A percentile compares a stretch with the other conserved stretches of the same genome.
Evolutionary conservation across 2,888 invertebrate genomes (phyloP).

Genomic region (Meteorus cinctellus): DNA sequence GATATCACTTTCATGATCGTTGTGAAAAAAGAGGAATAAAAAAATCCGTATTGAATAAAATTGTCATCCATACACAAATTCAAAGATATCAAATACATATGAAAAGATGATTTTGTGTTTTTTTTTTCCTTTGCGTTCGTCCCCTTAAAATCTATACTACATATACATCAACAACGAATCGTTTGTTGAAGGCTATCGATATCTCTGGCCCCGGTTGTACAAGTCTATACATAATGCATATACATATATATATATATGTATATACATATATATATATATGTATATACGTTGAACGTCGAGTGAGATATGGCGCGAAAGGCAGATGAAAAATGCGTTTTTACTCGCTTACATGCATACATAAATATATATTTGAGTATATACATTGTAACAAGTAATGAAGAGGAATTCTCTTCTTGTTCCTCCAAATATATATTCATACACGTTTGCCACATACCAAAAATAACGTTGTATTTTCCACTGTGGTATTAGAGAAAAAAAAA

Average conservation of each 20-base stretch:
- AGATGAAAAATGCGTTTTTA: slow-evolving; percentile 12
- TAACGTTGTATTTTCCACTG: slow-evolving; percentile 31
- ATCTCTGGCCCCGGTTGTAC: slow-evolving; percentile 29
- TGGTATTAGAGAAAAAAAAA: slow-evolving; percentile 18
- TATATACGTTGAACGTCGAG: neutral
- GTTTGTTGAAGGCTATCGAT: slow-evolving; percentile 43
- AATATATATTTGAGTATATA: slow-evolving; percentile 22
- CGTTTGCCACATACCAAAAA: slow-evolving; percentile 8
- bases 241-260: neutral
- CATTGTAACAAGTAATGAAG: slow-evolving; percentile 8
- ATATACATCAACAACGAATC: slow-evolving; percentile 26
- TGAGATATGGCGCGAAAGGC: neutral
- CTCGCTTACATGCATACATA: neutral
- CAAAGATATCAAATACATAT: slow-evolving; percentile 8
- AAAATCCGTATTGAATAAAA: neutral
- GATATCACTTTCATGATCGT: neutral
- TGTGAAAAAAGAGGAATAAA: neutral
- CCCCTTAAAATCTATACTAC: neutral
- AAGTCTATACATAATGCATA: neutral
- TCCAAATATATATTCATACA: too few relatives aligned
- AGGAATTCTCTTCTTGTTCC: neutral
- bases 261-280: neutral
- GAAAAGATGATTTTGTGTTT: neutral
- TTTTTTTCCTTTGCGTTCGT: neutral
- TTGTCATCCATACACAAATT: neutral